These are phyloP conservation scores for Mnemiopsis leidyi DNA, from an alignment of 37 sponge, comb jelly and placozoan genomes.

Conservation along the genomic window DNA sequence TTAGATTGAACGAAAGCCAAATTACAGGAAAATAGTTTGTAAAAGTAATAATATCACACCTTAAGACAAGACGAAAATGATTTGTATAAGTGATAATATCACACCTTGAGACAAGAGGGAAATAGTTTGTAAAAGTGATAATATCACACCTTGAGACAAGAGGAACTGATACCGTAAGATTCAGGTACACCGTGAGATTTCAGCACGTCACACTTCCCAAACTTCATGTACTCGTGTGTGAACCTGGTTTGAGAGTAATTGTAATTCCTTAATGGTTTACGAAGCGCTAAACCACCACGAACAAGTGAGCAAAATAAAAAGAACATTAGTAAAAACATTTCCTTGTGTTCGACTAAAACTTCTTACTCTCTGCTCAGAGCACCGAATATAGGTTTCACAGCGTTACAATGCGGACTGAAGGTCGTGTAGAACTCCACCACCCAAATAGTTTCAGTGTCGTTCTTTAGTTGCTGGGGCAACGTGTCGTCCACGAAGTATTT, in stretches of 20 bases:
- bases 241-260: not conserved
- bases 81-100: too few species aligned
- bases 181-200: not conserved
- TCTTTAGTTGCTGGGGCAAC: constrained; percentile 24
- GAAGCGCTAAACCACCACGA: not conserved
- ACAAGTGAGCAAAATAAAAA: too few species aligned
- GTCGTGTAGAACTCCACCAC: constrained; percentile 59
- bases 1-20: too few species aligned
- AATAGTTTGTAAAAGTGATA: too few species aligned
- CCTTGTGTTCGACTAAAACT: too few species aligned
- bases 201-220: constrained; percentile 55
- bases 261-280: not conserved
- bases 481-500: constrained; percentile 60
- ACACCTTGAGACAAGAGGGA: too few species aligned
- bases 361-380: constrained; percentile 63
- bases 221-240: constrained; percentile 49
- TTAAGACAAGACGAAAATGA: too few species aligned
- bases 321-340: too few species aligned
- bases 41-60: too few species aligned
- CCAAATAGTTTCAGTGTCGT: not conserved
- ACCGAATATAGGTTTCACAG: constrained; percentile 56
- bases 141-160: constrained; percentile 29
- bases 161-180: constrained; percentile 29
- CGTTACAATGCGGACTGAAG: constrained; percentile 59
- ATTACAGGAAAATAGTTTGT: too few species aligned